Base-by-base conservation (phyloP, 2,888 invertebrate genomes). In the Drosophila recens region DNA sequence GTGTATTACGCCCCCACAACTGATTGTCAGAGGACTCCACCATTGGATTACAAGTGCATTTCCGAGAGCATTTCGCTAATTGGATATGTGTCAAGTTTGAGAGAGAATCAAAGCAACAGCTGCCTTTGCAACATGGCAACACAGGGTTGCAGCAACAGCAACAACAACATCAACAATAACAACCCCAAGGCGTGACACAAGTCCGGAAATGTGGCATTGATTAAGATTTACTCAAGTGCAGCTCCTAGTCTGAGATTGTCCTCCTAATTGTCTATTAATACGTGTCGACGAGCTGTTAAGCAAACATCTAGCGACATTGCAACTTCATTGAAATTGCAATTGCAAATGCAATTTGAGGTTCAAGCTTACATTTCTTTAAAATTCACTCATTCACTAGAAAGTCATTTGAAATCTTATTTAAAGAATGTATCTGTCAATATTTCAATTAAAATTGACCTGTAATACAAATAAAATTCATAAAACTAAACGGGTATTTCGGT, bases 31-130 rank as follows among this genome's bases (percentile, higher is more conserved):
- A 23, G 59, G n/a, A 23, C n/a, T n/a, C n/a, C 43, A n/a, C 23
- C 61, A 52, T 33, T 59, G 83, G 58, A 80, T 71, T 74, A 69
- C 70, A 71, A 74, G 57, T 70, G 75, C 74, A 74, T 65, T 61
- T 52, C 51, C 61, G 49, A 80, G 70, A 73, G 81, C 80, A 80
- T 73, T 80, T 70, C 83, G 74, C 83, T 80, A 80, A 80, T 80
- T 80, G 80, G 80, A 83, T 80, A 64, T 80, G 69, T 83, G 83
- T 80, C 77, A 80, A 64, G 53, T 64, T 54, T 64, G 67, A 11
- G 30, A 42, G 42, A 23, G 38, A 51, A 56, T 38, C 62, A 56
- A 46, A 61, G 57, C 66, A 56, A 46, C 58, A 40, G 9, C 46
- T 17, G 43, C 45, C 23, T 23, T 33, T 23, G 17, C 33, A 34